Evolutionary conservation across 2,888 invertebrate genomes (phyloP), one percentile per base, ranked within the genome.

Genomic region (Drosophila yooni): DNA sequence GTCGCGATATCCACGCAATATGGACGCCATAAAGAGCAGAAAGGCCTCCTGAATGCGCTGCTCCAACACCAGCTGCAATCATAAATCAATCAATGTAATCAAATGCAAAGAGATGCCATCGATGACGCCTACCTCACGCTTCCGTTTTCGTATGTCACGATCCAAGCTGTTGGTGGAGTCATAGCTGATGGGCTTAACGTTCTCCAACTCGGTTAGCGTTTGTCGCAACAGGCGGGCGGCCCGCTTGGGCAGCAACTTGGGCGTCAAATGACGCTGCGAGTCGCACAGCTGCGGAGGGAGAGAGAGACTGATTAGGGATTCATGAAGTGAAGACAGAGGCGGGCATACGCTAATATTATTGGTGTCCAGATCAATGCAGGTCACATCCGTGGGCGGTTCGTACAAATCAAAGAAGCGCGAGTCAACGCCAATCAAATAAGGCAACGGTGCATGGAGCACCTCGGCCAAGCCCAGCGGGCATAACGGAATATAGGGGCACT

Each of bases 401-500:
- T 98, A 99, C 40, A 99, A 94, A 93, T 99, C 99, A 93, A 99
- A 99, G 94, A 99, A 99, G 79, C 99, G 95, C 1, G 99, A 99
- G 93, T 99, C 99, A 3, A 99, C 98, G 50, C 99, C 99, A 89
- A 99, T 98, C 82, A 99, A 95, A 94, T 99, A 99, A 3, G 99
- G 99, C 85, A 99, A 94, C 0, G 99, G 99, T 21, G 99, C 99
- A 93, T 99, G 98, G 61, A 99, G 94, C 6, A 99, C 98, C 94
- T 98, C 97, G n/a, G 98, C 98, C 88, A 99, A 94, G 67, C 97
- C 97, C 92, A 99, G 94, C 15, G 99, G 99, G 94, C 99, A 99
- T 62, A 99, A 94, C 3, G 99, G 99, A 94, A 99, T 99, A 93
- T 99, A 99, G 0, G 99, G 99, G 92, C 99, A 99, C 93, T 99